These are phyloP conservation scores for Cremastobaeus sp. DNA, from an alignment of 2,888 invertebrate species.

Conservation along the genomic window DNA sequence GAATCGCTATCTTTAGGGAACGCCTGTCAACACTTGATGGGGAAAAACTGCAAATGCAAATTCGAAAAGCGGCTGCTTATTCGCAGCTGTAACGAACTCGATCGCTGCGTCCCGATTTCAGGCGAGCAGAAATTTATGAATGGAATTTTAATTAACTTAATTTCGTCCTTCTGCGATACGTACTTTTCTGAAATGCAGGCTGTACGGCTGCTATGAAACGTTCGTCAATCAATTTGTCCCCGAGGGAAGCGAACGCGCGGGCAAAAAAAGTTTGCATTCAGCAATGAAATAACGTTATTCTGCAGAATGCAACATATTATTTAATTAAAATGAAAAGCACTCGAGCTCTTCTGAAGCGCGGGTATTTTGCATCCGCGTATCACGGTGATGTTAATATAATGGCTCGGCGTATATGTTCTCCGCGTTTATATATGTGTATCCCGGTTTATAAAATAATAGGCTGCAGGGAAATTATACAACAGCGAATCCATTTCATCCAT, in stretches of 20 bases:
- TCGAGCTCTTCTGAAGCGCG: conserved; percentile 38
- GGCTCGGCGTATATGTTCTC: conserved; percentile 25
- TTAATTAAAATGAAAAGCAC: conserved; percentile 59
- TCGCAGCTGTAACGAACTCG: conserved; percentile 8
- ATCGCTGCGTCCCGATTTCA: conserved; percentile 3
- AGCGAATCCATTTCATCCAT: conserved; percentile 30
- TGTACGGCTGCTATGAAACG: conserved; percentile 16
- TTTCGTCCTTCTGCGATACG: conserved; percentile 7
- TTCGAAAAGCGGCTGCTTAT: neutral
- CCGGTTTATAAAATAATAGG: conserved; percentile 31
- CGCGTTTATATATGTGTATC: conserved; percentile 9
- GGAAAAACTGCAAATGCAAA: conserved; percentile 19
- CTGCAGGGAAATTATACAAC: conserved; percentile 30
- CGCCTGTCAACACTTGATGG: conserved; percentile 8
- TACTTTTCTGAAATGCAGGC: neutral
- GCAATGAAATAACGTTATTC: conserved; percentile 57
- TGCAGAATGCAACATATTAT: conserved; percentile 52
- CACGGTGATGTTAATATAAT: conserved; percentile 46
- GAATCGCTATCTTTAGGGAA: conserved; percentile 7
- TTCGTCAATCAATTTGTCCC: conserved; percentile 49
- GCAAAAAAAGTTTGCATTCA: conserved; percentile 44
- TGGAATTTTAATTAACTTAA: conserved; percentile 28
- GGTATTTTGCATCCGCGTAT: conserved; percentile 55
- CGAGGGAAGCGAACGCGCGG: neutral
- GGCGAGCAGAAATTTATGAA: conserved; percentile 1